Conservation (phyloP, 2,888 invertebrate genomes). For the Morpho helenor region DNA sequence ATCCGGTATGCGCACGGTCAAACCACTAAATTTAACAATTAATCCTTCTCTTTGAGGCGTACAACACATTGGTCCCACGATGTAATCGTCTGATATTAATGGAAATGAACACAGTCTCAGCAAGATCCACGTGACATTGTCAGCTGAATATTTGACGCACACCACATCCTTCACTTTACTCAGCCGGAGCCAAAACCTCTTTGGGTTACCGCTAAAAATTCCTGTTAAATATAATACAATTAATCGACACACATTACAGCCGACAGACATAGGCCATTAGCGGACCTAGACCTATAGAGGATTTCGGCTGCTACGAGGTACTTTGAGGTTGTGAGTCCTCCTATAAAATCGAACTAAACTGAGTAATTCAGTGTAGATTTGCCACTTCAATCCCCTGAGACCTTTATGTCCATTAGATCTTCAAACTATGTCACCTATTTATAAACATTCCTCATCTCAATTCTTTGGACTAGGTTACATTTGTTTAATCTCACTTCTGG, state of each 20-base stretch:
- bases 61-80: conserved; percentile 56
- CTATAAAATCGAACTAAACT: too few species aligned
- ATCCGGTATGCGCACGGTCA: conserved; percentile 40
- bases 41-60: conserved; percentile 51
- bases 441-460: too few species aligned
- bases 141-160: conserved; percentile 57
- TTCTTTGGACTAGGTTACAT: too few species aligned
- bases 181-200: conserved; percentile 56
- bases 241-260: too few species aligned
- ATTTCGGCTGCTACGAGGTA: background rate
- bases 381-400: too few species aligned
- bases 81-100: conserved; percentile 31
- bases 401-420: too few species aligned
- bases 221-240: conserved; percentile 40
- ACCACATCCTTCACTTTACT: conserved; percentile 44
- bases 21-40: conserved; percentile 44
- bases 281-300: background rate
- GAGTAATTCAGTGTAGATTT: too few species aligned
- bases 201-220: conserved; percentile 49
- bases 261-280: too few species aligned
- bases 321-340: too few species aligned
- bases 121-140: conserved; percentile 47
- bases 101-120: conserved; percentile 50
- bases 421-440: too few species aligned
- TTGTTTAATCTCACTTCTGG: too few species aligned